phyloP scores from a whole-genome alignment of 2,113 vertebrate species.

The Antennarius striatus region DNA sequence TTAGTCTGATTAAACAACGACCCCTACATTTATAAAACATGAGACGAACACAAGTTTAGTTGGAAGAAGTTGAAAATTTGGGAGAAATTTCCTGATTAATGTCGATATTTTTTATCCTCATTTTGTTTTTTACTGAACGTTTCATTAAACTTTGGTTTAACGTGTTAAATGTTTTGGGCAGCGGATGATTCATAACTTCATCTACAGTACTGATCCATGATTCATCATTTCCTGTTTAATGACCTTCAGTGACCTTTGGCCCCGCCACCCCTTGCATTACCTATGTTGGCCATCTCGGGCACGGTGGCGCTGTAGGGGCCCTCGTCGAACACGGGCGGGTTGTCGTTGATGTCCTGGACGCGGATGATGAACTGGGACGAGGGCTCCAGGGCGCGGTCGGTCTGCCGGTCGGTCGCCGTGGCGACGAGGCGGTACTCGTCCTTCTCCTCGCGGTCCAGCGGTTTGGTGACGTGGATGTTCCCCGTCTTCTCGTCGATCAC shows the following conservation, averaged over 20 bases:
- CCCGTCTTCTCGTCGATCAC: constrained; percentile 94
- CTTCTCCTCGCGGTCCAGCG: constrained; percentile 91
- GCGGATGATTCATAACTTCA: too few relatives aligned
- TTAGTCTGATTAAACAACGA: constrained; percentile 57
- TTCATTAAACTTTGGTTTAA: too few relatives aligned
- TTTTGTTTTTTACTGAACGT: too few relatives aligned
- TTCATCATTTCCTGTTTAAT: constrained; percentile 7
- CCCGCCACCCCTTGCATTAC: constrained; percentile 50
- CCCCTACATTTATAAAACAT: background rate
- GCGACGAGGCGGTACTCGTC: constrained; percentile 88
- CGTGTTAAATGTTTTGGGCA: too few relatives aligned
- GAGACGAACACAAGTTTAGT: too few relatives aligned
- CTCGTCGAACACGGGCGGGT: constrained; percentile 87
- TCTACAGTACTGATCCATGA: too few relatives aligned
- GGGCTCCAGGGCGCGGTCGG: constrained; percentile 88
- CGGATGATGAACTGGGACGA: constrained; percentile 92
- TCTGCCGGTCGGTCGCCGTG: constrained; percentile 88
- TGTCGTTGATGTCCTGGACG: constrained; percentile 94
- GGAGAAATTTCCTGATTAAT: too few relatives aligned
- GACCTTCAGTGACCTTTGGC: background rate
- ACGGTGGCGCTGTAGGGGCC: constrained; percentile 88
- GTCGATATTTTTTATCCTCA: background rate
- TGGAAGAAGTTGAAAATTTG: too few relatives aligned
- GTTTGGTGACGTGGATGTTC: constrained; percentile 93
- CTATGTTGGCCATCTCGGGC: constrained; percentile 91